Conservation (phyloP, 2,797 vertebrate genomes). For the Psittacula derbiana region DNA sequence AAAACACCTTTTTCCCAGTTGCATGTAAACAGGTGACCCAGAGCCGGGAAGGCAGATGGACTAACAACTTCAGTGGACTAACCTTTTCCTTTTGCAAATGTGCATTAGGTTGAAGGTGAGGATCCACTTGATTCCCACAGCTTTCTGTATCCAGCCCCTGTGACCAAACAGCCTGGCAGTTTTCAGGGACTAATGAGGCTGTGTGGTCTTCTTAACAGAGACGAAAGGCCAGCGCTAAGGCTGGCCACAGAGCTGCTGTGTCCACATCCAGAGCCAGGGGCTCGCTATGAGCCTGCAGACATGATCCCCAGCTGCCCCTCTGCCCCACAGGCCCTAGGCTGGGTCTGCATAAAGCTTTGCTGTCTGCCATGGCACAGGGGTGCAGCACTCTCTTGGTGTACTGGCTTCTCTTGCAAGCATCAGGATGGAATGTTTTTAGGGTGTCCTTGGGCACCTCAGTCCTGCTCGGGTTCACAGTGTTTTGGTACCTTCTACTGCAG, state of each 20-base stretch:
- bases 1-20: not conserved
- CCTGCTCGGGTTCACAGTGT: not conserved
- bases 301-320: not conserved
- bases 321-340: not conserved
- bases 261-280: not conserved
- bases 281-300: not conserved
- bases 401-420: not conserved
- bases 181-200: not conserved
- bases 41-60: not conserved
- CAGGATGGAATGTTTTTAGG: not conserved
- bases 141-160: not conserved
- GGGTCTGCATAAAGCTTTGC: fast-evolving
- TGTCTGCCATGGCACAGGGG: not conserved
- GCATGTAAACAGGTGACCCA: not conserved
- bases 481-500: not conserved
- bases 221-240: not conserved
- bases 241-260: not conserved
- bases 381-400: fast-evolving
- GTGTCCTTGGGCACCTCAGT: not conserved
- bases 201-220: not conserved
- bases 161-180: not conserved
- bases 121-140: not conserved
- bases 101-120: not conserved
- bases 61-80: not conserved
- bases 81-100: not conserved